Evolutionary conservation across 37 sponge, comb jelly and placozoan genomes (phyloP), one percentile per base, ranked within the genome.

Genomic region (Chondrosia reniformis): DNA sequence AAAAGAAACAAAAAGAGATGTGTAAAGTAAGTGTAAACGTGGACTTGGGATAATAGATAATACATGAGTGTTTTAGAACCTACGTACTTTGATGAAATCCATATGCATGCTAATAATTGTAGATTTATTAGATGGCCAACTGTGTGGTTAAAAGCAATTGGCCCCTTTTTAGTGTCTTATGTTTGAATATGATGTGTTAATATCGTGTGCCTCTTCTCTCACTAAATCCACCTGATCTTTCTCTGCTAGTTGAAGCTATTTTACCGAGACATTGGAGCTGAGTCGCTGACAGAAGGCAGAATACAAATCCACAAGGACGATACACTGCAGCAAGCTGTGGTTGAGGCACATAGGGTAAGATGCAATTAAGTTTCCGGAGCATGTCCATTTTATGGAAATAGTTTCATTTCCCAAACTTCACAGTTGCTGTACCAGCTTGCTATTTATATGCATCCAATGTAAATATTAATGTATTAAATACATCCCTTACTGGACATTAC

Each of bases 241-340:
- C 15, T 10, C 52, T 15, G 15, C 2, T 67, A 94, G 95, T 76
- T 94, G 75, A 88, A 89, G 38, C 76, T 94, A 42, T 91, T 85
- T 62, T 84, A 78, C 54, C 46, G 52, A n/a, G 93, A 93, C 61
- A 90, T 93, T 1, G 54, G 61, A 24, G 73, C 69, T 17, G 62
- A 61, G 0, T 85, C 81, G 62, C 55, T 79, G 58, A 2, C 83
- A 19, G 88, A 93, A 40, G 63, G 55, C 37, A 86, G 76, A 36
- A 30, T 96, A 55, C 93, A 89, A 24, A 71, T 96, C 12, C 90
- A 93, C 75, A 81, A 93, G 22, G 91, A 93, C 30, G 58, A 78
- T 36, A 80, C 85, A 33, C 77, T 96, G 28, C 46, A 34, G 4
- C 81, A 82, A 17, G 90, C 93, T 10, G 76, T 65, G 1, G 59